These are phyloP conservation scores for Myrmophylax atrothorax DNA, from an alignment of 2,113 vertebrate genomes.

Conservation along the genomic window DNA sequence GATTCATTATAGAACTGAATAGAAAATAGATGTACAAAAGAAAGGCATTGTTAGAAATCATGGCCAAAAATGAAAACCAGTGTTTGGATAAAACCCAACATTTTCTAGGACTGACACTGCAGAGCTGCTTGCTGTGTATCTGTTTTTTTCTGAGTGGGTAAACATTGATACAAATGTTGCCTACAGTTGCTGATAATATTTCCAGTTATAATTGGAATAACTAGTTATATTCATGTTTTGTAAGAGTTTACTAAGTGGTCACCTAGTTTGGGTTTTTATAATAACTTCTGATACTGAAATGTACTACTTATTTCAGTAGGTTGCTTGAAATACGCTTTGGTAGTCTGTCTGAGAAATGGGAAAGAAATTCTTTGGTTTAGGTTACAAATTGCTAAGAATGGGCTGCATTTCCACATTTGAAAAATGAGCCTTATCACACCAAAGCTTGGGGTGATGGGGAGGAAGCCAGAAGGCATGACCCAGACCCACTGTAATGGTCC, in stretches of 20 bases:
- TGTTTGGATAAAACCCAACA: neutral
- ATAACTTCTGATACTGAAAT: neutral
- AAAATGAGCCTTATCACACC: neutral
- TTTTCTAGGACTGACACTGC: neutral
- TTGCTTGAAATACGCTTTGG: neutral
- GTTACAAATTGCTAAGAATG: neutral
- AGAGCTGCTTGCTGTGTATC: neutral
- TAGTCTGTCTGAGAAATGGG: neutral
- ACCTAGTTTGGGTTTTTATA: neutral
- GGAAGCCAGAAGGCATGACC: neutral
- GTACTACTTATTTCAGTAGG: neutral
- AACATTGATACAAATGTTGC: neutral
- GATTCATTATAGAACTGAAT: neutral
- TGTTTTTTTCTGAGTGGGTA: neutral
- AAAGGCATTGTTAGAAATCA: constrained; percentile 15
- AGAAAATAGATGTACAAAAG: neutral
- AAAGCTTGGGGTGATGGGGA: neutral
- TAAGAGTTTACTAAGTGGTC: neutral
- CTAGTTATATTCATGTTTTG: neutral
- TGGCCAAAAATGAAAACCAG: neutral
- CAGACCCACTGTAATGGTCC: neutral
- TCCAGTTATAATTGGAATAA: neutral
- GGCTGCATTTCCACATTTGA: neutral
- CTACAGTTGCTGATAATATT: neutral
- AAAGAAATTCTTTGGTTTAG: neutral